Conservation (phyloP, 2,113 vertebrate genomes). For the Equus quagga region DNA sequence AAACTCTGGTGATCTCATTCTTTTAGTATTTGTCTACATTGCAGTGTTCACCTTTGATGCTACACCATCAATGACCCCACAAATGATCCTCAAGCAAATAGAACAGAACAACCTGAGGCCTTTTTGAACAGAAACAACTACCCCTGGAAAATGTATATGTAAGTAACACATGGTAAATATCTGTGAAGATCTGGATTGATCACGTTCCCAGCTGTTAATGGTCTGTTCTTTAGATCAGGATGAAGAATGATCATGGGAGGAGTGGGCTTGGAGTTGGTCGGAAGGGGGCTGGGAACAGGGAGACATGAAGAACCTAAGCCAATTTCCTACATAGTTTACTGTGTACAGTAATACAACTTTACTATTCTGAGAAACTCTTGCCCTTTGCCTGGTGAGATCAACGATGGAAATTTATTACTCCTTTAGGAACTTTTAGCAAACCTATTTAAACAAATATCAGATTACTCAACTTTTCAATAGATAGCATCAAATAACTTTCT, state of each 20-base stretch:
- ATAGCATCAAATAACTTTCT: not conserved
- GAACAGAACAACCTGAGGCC: not conserved
- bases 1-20: not conserved
- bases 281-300: not conserved
- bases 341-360: not conserved
- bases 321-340: not conserved
- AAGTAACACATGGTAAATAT: not conserved
- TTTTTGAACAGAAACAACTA: not conserved
- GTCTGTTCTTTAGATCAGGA: not conserved
- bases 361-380: not conserved
- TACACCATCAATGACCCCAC: not conserved
- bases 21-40: not conserved
- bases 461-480: not conserved
- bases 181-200: not conserved
- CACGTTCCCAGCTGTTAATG: not conserved
- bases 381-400: not conserved
- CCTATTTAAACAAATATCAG: not conserved
- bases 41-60: not conserved
- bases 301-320: not conserved
- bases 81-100: not conserved
- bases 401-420: not conserved
- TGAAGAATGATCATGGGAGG: not conserved
- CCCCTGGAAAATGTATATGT: not conserved
- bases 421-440: not conserved
- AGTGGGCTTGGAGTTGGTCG: fast-evolving